Conservation (phyloP, 1,140 invertebrate species). For the Drosophila ananassae region DNA sequence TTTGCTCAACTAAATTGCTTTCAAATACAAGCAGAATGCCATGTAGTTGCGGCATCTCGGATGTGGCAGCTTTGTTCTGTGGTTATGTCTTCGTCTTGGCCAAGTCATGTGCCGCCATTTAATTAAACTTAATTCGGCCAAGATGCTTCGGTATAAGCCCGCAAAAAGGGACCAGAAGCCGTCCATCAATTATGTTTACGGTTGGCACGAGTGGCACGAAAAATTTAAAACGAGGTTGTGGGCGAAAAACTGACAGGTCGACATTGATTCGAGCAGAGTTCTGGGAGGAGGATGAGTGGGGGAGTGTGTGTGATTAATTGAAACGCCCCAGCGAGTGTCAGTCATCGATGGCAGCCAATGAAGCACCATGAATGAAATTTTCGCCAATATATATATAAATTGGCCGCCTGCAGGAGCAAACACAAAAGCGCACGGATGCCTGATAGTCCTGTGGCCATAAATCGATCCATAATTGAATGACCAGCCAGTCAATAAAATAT, state of each 20-base stretch:
- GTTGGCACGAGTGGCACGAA: constrained; percentile 33
- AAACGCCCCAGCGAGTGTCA: constrained; percentile 55
- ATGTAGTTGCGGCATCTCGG: constrained; percentile 12
- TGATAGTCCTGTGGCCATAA: constrained; percentile 35
- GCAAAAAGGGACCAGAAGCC: background rate
- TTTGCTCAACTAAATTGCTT: constrained; percentile 78
- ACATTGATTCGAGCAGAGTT: constrained; percentile 42
- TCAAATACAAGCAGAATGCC: constrained; percentile 56
- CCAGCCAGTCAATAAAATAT: background rate
- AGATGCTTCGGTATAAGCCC: constrained; percentile 16
- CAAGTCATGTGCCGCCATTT: constrained; percentile 62
- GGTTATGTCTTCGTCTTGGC: constrained; percentile 25
- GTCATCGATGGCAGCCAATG: constrained; percentile 58
- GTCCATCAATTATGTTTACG: constrained; percentile 61
- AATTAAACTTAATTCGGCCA: constrained; percentile 70
- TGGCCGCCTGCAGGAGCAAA: constrained; percentile 4
- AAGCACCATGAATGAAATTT: constrained; percentile 57
- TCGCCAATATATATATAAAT: constrained; percentile 21
- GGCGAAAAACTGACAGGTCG: constrained; percentile 21
- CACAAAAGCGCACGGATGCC: constrained; percentile 30
- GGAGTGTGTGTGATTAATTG: constrained; percentile 61
- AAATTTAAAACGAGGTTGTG: constrained; percentile 41
- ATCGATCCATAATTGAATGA: constrained; percentile 72
- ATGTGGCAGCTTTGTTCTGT: constrained; percentile 28
- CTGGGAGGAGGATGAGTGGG: background rate